phyloP scores from a whole-genome alignment of 1,140 invertebrate species.

The Anoplolepis gracilipes region DNA sequence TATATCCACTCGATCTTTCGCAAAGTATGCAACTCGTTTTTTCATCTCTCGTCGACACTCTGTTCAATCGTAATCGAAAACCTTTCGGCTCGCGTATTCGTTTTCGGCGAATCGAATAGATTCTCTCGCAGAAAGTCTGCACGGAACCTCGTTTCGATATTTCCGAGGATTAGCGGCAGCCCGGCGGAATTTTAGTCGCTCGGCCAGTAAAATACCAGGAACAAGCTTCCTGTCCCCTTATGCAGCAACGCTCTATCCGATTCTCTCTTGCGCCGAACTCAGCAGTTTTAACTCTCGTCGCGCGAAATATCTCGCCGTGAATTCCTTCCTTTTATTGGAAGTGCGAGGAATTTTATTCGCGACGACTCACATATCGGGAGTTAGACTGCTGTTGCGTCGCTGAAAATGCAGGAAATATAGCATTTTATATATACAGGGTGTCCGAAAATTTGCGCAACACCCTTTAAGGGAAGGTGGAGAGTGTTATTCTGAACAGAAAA shows the following conservation, averaged over 20 bases:
- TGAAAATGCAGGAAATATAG: background rate
- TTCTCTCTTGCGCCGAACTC: constrained; percentile 18
- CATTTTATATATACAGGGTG: no score
- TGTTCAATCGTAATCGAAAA: background rate
- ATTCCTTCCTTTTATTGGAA: constrained; percentile 26
- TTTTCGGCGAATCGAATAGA: constrained; percentile 1
- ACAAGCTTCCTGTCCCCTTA: constrained; percentile 35
- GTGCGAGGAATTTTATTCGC: constrained; percentile 14
- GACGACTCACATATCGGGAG: background rate
- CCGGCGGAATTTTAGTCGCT: constrained; percentile 64
- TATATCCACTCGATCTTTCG: no score
- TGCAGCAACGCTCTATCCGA: background rate
- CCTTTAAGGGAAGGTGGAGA: no score
- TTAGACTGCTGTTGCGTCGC: background rate
- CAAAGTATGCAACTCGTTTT: background rate
- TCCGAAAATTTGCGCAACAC: no score
- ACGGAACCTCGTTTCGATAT: constrained; percentile 53
- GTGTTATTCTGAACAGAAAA: no score
- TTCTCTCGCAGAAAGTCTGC: constrained; percentile 15
- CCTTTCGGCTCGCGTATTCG: background rate
- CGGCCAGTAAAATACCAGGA: constrained; percentile 65
- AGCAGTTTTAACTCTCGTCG: constrained; percentile 31
- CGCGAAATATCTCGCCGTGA: constrained; percentile 19
- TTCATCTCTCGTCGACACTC: constrained; percentile 1
- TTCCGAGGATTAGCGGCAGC: constrained; percentile 55